phyloP scores from a whole-genome alignment of 2,113 vertebrate genomes.

The Meriones unguiculatus region DNA sequence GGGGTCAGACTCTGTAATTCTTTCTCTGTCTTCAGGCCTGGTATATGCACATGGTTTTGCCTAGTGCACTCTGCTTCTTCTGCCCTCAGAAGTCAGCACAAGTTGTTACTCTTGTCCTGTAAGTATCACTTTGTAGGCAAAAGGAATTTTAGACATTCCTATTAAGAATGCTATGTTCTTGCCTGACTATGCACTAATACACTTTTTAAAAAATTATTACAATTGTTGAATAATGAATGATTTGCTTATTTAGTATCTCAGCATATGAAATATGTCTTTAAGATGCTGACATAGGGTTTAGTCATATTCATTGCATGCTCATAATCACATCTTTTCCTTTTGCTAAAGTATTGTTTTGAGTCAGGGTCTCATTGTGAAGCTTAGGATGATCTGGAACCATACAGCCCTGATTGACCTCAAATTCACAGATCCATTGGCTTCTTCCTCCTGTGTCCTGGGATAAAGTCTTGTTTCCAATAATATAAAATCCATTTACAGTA shows the following conservation, averaged over 20 bases:
- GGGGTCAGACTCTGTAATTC: neutral
- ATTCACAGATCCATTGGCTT: neutral
- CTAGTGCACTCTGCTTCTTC: accelerated
- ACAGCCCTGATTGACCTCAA: no score
- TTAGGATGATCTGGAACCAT: neutral
- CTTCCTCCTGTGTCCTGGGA: neutral
- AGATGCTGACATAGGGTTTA: conserved; percentile 26
- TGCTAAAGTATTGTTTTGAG: neutral
- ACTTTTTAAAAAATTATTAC: neutral
- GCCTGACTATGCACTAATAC: neutral
- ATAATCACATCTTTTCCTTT: neutral
- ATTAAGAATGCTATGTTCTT: neutral
- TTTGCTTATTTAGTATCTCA: conserved; percentile 39
- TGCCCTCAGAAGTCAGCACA: neutral
- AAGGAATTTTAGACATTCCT: neutral
- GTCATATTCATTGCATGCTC: conserved; percentile 12
- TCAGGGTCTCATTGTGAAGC: neutral
- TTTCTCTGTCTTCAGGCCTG: neutral
- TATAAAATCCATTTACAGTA: conserved; percentile 30
- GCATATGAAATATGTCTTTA: conserved; percentile 23
- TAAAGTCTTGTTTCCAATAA: neutral
- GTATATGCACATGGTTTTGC: no score
- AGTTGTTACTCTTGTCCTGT: neutral
- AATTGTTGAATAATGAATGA: neutral
- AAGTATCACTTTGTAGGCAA: neutral